A percentile compares a stretch with the other conserved stretches of the same genome.
phyloP scores from a whole-genome alignment of 2,113 vertebrate genomes.

The Uropsilus gracilis region DNA sequence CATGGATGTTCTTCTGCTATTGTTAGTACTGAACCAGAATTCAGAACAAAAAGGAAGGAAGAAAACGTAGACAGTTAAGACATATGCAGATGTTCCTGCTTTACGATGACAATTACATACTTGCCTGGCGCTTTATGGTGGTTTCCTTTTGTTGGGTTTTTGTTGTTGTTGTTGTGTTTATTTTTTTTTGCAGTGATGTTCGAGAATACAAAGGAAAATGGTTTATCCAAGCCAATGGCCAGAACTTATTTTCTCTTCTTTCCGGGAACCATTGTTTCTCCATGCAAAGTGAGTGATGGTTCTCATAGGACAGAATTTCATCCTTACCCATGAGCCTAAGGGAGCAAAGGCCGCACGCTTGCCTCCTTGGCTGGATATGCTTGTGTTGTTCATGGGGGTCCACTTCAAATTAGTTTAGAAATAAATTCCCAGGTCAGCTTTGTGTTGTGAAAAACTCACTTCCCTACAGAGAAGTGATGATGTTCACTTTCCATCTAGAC shows the following conservation, averaged over 20 bases:
- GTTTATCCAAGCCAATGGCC: background rate
- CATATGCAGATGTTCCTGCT: background rate
- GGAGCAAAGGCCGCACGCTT: background rate
- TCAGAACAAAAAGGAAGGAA: conserved; percentile 10
- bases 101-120: background rate
- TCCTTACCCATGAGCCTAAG: background rate
- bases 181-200: background rate
- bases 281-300: background rate
- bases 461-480: background rate
- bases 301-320: conserved; percentile 27
- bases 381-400: conserved; percentile 9
- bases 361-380: background rate
- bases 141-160: background rate
- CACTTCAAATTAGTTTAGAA: conserved; percentile 38
- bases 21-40: conserved; percentile 30
- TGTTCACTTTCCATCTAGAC: background rate
- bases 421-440: background rate
- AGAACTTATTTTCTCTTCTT: background rate
- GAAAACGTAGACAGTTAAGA: background rate
- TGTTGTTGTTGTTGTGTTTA: no score
- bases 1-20: background rate
- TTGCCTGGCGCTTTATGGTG: background rate
- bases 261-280: conserved; percentile 21
- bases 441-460: background rate
- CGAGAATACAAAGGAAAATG: conserved; percentile 9